Evolutionary conservation across 2,888 invertebrate genomes (phyloP).

Genomic region (Ephialtes manifestator): DNA sequence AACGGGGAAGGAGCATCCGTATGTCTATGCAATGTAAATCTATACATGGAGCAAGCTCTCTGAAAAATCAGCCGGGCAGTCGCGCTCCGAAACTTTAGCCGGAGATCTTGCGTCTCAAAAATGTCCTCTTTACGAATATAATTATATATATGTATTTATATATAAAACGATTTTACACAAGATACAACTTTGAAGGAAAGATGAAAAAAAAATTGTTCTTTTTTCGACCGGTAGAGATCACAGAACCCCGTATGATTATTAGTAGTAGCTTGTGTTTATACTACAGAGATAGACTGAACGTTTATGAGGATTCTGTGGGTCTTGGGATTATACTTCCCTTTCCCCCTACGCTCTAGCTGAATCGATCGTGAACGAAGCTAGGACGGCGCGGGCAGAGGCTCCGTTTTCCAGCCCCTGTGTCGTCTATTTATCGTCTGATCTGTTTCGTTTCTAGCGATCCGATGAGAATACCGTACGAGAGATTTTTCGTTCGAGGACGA

Average conservation of each 20-base stretch:
- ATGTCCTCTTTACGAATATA: constrained; percentile 28
- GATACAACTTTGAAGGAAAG: constrained; percentile 48
- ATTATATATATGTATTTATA: constrained; percentile 45
- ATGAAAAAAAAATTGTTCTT: constrained; percentile 37
- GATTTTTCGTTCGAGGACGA: constrained; percentile 48
- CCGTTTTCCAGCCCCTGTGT: constrained; percentile 11
- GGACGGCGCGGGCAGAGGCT: constrained; percentile 23
- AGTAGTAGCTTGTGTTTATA: constrained; percentile 35
- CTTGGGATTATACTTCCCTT: constrained; percentile 43
- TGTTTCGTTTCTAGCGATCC: constrained; percentile 63
- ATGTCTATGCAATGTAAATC: constrained; percentile 31
- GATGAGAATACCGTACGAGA: constrained; percentile 56
- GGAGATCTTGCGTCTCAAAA: constrained; percentile 21
- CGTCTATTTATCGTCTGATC: constrained; percentile 50
- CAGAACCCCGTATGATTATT: constrained; percentile 56
- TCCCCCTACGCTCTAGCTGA: constrained; percentile 39
- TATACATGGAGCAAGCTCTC: constrained; percentile 54
- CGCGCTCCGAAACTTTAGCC: constrained; percentile 23
- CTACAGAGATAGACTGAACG: constrained; percentile 45
- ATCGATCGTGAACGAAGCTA: constrained; percentile 51
- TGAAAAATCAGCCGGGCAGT: constrained; percentile 29
- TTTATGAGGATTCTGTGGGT: constrained; percentile 40
- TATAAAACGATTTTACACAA: constrained; percentile 55
- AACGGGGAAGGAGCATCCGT: constrained; percentile 26
- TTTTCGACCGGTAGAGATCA: constrained; percentile 60